A percentile compares a stretch with the other conserved stretches of the same genome.
phyloP scores from a whole-genome alignment of 1,140 invertebrate species.

The Centruroides vittatus region DNA sequence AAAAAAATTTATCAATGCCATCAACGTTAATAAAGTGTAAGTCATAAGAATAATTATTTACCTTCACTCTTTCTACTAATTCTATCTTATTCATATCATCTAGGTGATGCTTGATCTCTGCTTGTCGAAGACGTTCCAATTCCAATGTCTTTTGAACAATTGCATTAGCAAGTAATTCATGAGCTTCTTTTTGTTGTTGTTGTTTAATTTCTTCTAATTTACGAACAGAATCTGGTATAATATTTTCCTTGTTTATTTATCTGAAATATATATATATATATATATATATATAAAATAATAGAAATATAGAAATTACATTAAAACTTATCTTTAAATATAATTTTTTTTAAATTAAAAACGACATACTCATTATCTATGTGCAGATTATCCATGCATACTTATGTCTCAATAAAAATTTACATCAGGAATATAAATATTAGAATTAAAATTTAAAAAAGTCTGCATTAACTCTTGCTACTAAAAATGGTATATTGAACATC shows the following conservation, averaged over 20 bases:
- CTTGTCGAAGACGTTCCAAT: conserved; percentile 4
- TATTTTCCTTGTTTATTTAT: conserved; percentile 5
- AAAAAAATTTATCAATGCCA: too few relatives aligned
- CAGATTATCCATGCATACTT: too few relatives aligned
- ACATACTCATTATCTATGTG: neutral
- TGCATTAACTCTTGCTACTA: too few relatives aligned
- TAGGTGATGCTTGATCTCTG: conserved; percentile 5
- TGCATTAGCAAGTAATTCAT: conserved; percentile 8
- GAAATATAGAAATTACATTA: neutral
- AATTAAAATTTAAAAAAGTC: too few relatives aligned
- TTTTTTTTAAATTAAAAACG: neutral
- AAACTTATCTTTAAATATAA: neutral
- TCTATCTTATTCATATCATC: conserved; percentile 9
- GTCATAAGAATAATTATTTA: neutral
- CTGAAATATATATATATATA: neutral
- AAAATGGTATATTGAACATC: too few relatives aligned
- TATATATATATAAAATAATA: too few relatives aligned
- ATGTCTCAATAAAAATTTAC: too few relatives aligned
- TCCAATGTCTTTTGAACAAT: conserved; percentile 8
- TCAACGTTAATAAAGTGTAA: neutral
- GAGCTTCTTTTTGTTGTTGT: conserved; percentile 6
- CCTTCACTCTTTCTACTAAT: conserved; percentile 4
- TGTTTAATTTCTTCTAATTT: conserved; percentile 1
- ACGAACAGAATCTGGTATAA: conserved; percentile 8
- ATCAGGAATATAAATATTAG: too few relatives aligned